These are phyloP conservation scores for Gymnocheta viridis DNA, from an alignment of 2,888 invertebrate species.

Conservation along the genomic window DNA sequence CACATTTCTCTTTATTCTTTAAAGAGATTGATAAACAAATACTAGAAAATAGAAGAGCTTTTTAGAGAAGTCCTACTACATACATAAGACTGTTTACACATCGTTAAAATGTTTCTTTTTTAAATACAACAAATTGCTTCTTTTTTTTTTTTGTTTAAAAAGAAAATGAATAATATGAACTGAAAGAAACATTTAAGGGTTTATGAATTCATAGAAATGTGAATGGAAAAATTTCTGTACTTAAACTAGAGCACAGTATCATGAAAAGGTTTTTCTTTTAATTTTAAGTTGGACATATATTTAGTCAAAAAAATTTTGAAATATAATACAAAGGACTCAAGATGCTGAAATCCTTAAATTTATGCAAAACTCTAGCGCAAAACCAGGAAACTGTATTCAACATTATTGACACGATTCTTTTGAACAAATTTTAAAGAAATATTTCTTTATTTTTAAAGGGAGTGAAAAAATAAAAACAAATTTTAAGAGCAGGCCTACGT, in stretches of 20 bases:
- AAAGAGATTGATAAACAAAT: conserved; percentile 59
- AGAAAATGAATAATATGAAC: conserved; percentile 5
- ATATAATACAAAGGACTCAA: not conserved
- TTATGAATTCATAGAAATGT: conserved; percentile 37
- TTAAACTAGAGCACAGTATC: conserved; percentile 5
- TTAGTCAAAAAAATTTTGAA: not conserved
- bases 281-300: not conserved
- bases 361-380: not conserved
- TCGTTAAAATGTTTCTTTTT: conserved; percentile 61
- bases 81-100: conserved; percentile 60
- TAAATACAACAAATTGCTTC: conserved; percentile 28
- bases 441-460: no score
- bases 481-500: no score
- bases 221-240: conserved; percentile 16
- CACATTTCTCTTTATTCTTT: conserved; percentile 14
- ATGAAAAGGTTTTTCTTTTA: not conserved
- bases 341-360: not conserved
- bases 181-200: conserved; percentile 29
- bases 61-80: conserved; percentile 23
- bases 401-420: no score
- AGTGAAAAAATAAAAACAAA: no score
- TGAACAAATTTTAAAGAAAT: no score
- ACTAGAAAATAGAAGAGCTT: conserved; percentile 40
- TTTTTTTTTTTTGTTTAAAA: not conserved
- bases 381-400: no score